Percentiles rank a stretch among this genome's conserved stretches.
Evolutionary conservation across 2,797 vertebrate genomes (phyloP).

Genomic region (Morelia viridis): DNA sequence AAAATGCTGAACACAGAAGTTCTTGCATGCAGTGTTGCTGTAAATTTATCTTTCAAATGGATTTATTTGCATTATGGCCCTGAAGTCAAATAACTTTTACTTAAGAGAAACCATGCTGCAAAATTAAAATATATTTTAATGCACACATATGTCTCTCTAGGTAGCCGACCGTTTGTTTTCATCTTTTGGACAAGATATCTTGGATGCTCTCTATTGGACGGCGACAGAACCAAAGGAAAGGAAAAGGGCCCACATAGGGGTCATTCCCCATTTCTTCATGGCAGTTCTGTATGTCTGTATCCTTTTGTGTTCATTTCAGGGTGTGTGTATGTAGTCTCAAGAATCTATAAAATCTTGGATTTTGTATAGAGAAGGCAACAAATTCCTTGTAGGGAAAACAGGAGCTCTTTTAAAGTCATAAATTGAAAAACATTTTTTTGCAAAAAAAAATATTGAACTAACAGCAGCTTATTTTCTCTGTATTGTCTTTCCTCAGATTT

Average conservation of each 20-base stretch:
- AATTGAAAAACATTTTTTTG: not conserved
- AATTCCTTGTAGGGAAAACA: not conserved
- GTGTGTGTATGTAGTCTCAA: not conserved
- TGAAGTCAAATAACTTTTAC: not conserved
- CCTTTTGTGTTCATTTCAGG: constrained; percentile 61
- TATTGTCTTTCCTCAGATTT: not conserved
- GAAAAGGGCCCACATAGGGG: constrained; percentile 91
- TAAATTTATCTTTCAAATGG: not conserved
- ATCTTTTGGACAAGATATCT: constrained; percentile 96
- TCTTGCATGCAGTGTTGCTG: not conserved
- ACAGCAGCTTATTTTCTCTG: not conserved
- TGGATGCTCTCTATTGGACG: constrained; percentile 98
- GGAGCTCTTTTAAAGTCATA: not conserved
- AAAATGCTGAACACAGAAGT: not conserved
- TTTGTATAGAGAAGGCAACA: not conserved
- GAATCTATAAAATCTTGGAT: not conserved
- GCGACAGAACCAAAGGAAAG: constrained; percentile 95
- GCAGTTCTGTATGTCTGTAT: constrained; percentile 99
- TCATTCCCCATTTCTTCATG: constrained; percentile 97
- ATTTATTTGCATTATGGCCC: not conserved
- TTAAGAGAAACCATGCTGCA: constrained; percentile 27
- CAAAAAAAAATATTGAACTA: not conserved
- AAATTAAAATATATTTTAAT: constrained; percentile 30
- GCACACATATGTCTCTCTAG: constrained; percentile 67
- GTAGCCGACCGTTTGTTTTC: constrained; percentile 97